Conservation (phyloP, 92 coral and sea anemone species). For the Bergia puertoricense region DNA sequence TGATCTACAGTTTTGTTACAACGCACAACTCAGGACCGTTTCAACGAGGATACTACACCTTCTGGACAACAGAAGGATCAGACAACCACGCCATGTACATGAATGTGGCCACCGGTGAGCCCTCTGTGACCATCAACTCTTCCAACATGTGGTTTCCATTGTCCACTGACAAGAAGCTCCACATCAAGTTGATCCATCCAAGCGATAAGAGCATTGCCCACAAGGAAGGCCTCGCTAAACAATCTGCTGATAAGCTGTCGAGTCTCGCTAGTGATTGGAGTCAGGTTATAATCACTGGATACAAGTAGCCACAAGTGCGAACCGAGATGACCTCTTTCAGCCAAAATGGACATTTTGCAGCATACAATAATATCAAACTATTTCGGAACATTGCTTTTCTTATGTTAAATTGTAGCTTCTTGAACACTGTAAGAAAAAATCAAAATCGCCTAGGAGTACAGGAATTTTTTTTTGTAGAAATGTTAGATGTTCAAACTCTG, state of each 20-base stretch:
- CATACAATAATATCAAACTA: too few relatives aligned
- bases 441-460: too few relatives aligned
- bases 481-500: too few relatives aligned
- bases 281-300: too few relatives aligned
- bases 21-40: not conserved
- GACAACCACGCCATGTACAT: not conserved
- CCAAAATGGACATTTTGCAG: too few relatives aligned
- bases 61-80: not conserved
- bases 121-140: not conserved
- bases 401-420: too few relatives aligned
- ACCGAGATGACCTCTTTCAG: too few relatives aligned
- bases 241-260: not conserved
- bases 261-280: not conserved
- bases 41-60: not conserved
- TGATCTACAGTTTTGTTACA: not conserved
- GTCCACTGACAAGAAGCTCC: not conserved
- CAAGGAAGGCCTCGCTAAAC: not conserved
- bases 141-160: conserved; percentile 3
- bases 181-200: not conserved
- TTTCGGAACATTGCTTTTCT: too few relatives aligned
- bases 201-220: not conserved
- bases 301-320: too few relatives aligned
- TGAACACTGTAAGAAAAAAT: too few relatives aligned
- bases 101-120: not conserved
- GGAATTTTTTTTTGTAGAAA: too few relatives aligned